Base-by-base conservation (phyloP, 1,140 invertebrate species). In the Caenorhabditis tropicalis region DNA sequence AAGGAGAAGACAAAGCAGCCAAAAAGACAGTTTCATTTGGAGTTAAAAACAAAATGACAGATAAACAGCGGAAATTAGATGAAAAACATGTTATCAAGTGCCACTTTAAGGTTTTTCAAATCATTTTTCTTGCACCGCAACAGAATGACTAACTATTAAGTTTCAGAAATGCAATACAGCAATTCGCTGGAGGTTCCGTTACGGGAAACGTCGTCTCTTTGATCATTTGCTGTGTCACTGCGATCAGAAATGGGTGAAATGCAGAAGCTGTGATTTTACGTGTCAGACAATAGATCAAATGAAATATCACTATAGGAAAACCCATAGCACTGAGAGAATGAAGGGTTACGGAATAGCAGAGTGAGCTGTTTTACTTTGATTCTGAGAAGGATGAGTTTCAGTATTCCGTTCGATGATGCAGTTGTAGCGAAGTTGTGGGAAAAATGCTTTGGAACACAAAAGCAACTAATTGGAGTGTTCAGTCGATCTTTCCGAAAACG, bases 301-400 rank as follows among this genome's bases (percentile, higher is more conserved):
- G 65, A 29, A n/a, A n/a, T 74, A 74, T 43, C 65, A 74, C 21
- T 74, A 74, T n/a, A 74, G n/a, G 29, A 74, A 74, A 24, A 24
- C 9, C 2, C 65, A 74, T 74, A 10, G 19, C 7, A 24, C 5
- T 74, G 4, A 24, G 19, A 74, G 43, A 74, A 74, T 74, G 21
- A n/a, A 21, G 6, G 65, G 65, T 21, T 43, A 43, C 36, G 36
- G 36, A 24, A 74, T 74, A 0, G 2, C n/a, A 3, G 9, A 36
- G 31, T 36, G 16, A 65, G 58, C 19, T 36, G 7, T 31, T 60
- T 60, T 60, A 36, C 56, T 29, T 10, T 3, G 29, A 29, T 58
- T 29, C 10, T 29, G 29, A 29, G 6, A 31, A 58, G 1, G 24
- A 4, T 24, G 6, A 36, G 33, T 65, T 65, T 65, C 31, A 65